Percentiles rank a stretch among this genome's conserved stretches.
These are phyloP conservation scores for Bergia puertoricense DNA, from an alignment of 92 coral and sea anemone genomes.

Conservation along the genomic window DNA sequence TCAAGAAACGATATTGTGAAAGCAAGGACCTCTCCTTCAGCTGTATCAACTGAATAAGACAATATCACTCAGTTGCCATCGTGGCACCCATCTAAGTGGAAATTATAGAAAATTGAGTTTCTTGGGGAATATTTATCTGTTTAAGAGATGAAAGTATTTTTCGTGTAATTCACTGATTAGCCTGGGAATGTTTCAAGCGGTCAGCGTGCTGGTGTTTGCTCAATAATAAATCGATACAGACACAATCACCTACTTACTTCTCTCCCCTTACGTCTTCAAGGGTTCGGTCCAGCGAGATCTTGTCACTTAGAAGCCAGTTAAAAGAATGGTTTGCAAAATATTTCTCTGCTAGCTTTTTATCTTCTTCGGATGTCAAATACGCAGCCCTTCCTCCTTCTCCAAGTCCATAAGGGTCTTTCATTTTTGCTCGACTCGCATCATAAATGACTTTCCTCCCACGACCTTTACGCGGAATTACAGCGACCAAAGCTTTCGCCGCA, in stretches of 20 bases:
- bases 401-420: constrained; percentile 75
- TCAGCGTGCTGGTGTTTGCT: background rate
- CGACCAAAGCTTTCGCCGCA: constrained; percentile 75
- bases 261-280: constrained; percentile 88
- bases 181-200: background rate
- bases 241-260: constrained; percentile 56
- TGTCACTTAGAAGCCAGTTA: constrained; percentile 97
- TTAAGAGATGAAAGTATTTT: background rate
- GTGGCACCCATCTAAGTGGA: constrained; percentile 39
- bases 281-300: constrained; percentile 89
- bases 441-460: constrained; percentile 72
- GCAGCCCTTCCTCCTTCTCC: constrained; percentile 96
- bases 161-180: background rate
- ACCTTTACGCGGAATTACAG: constrained; percentile 72
- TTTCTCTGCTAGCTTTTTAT: constrained; percentile 87
- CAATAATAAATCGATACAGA: background rate
- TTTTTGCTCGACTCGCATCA: constrained; percentile 84
- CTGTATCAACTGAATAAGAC: background rate
- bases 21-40: background rate
- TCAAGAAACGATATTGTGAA: background rate
- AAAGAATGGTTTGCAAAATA: constrained; percentile 92
- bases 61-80: constrained; percentile 19
- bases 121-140: background rate
- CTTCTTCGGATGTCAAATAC: constrained; percentile 74
- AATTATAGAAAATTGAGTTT: background rate